Evolutionary conservation across 1,140 invertebrate species (phyloP).

Genomic region (Drosophila yakuba): DNA sequence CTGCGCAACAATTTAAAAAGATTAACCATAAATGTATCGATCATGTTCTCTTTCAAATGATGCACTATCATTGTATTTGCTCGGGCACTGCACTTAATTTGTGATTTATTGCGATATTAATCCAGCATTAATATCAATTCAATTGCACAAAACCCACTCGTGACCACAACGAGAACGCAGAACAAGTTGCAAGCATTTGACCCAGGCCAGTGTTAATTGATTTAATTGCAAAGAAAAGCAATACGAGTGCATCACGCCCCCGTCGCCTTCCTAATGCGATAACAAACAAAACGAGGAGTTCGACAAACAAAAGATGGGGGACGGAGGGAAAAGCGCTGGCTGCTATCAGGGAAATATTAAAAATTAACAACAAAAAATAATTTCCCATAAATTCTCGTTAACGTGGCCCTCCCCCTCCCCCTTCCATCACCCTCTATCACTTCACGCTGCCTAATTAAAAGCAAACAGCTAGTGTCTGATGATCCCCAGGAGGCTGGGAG

Average conservation of each 20-base stretch:
- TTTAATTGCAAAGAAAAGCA: conserved; percentile 70
- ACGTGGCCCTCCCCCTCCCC: conserved; percentile 21
- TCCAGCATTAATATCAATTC: conserved; percentile 74
- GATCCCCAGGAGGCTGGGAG: conserved; percentile 44
- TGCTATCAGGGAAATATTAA: conserved; percentile 70
- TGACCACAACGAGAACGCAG: conserved; percentile 6
- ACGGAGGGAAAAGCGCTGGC: conserved; percentile 19
- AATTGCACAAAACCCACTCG: conserved; percentile 53
- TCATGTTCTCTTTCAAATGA: not conserved
- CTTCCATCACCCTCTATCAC: conserved; percentile 35
- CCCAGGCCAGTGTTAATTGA: conserved; percentile 64
- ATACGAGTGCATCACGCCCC: conserved; percentile 26
- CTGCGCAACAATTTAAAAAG: not conserved
- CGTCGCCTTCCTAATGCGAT: conserved; percentile 54
- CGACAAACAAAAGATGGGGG: conserved; percentile 49
- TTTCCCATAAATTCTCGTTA: conserved; percentile 84
- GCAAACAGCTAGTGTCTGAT: conserved; percentile 60
- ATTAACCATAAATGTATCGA: conserved; percentile 1
- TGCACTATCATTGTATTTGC: conserved; percentile 7
- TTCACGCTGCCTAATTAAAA: conserved; percentile 81
- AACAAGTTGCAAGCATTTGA: conserved; percentile 55
- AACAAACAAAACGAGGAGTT: conserved; percentile 60
- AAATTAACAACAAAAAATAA: conserved; percentile 83
- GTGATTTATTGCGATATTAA: conserved; percentile 71
- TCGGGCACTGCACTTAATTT: conserved; percentile 50